Evolutionary conservation across 2,797 vertebrate species (phyloP), one percentile per base, ranked within the genome.

Genomic region (Acanthiza pusilla): DNA sequence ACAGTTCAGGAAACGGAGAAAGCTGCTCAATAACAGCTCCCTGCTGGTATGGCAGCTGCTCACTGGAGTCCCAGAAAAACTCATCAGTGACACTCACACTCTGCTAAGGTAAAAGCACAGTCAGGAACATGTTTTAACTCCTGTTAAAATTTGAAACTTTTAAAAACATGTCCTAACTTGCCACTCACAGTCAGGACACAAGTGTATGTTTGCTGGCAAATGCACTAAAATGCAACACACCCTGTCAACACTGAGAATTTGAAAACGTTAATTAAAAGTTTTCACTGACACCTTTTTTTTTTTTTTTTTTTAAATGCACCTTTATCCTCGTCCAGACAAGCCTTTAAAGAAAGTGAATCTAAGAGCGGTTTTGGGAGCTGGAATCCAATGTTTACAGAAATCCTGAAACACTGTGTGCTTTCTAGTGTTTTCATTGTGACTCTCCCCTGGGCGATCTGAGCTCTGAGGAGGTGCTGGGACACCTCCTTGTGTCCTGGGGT

Each of bases 241-340:
- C 76, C 92, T 57, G 48, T 76, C 89, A 95, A 85, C 83, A 93
- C 29, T 23, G 40, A 88, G 82, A 91, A 63, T 79, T 30, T 88
- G 74, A 94, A 96, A 93, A 85, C 55, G 30, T 85, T 96, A 95
- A 96, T 96, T 95, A 95, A 79, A 94, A 86, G 55, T 86, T 92
- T 96, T 91, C 51, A 84, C 82, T 86, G 57, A 75, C 57, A 72
- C 13, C 18, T 86, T 84, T 89, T 74, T 85, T 38, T 50, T 60
- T 74, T 48, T 68, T 45, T 71, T 68, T 58, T 84, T 66, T 71
- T 45, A 0, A 67, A 77, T 74, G 21, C 51, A 90, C 88, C 70
- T 94, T 95, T 91, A 86, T 95, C 88, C 82, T 91, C 18, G 13
- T 92, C 63, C 77, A 94, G 91, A 86, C 91, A 97, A 92, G 92